Conservation (phyloP, 1,140 invertebrate species). For the Platyscapa corneri region DNA sequence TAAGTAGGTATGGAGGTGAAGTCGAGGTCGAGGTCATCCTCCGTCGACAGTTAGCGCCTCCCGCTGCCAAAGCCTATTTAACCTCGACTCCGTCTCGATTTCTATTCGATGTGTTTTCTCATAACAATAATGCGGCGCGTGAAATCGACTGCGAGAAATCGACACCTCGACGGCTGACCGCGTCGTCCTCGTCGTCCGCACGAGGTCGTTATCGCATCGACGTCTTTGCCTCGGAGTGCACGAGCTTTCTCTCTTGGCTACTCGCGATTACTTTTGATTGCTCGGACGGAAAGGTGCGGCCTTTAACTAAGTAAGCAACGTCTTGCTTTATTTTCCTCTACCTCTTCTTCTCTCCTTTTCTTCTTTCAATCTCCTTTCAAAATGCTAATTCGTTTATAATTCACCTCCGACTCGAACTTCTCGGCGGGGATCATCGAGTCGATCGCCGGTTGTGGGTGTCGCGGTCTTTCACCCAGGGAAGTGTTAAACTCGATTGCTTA, state of each 20-base stretch:
- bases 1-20: conserved; percentile 70
- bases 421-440: too few species aligned
- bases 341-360: too few species aligned
- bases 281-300: not conserved
- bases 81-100: not conserved
- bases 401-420: too few species aligned
- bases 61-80: not conserved
- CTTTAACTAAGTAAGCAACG: not conserved
- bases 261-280: not conserved
- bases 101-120: not conserved
- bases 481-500: too few species aligned
- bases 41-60: not conserved
- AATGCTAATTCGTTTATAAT: too few species aligned
- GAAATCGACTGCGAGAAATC: not conserved
- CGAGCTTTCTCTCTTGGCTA: not conserved
- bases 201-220: not conserved
- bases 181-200: not conserved
- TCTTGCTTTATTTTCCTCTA: not conserved
- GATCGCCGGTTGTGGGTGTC: too few species aligned
- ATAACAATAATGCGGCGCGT: not conserved
- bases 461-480: too few species aligned
- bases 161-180: not conserved
- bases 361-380: too few species aligned
- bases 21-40: conserved; percentile 60
- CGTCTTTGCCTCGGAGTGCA: not conserved